These are phyloP conservation scores for Cygnus olor DNA, from an alignment of 2,797 vertebrate species.

Conservation along the genomic window DNA sequence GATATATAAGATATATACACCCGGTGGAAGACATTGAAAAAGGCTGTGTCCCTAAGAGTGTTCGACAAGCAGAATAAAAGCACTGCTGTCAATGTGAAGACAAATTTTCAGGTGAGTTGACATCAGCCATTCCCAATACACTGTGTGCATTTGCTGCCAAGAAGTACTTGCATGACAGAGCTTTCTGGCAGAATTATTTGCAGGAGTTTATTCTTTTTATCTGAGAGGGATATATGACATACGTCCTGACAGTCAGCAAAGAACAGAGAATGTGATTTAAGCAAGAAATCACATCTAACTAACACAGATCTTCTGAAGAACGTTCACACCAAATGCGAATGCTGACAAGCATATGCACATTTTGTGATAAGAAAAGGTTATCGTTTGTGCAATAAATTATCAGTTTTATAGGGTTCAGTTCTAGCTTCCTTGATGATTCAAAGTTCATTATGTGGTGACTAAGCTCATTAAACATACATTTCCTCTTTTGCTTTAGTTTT, in stretches of 20 bases:
- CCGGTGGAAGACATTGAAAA: not conserved
- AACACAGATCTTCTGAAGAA: not conserved
- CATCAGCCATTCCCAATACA: not conserved
- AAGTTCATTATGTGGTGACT: not conserved
- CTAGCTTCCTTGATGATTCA: not conserved
- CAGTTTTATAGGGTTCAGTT: not conserved
- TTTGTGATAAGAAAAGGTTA: not conserved
- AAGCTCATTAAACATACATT: not conserved
- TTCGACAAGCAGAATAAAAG: not conserved
- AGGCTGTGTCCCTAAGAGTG: not conserved
- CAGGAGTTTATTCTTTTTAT: not conserved
- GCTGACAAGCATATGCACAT: not conserved
- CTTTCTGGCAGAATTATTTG: not conserved
- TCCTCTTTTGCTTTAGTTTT: not conserved
- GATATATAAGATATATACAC: too few relatives aligned
- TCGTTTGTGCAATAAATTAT: not conserved
- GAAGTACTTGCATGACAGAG: not conserved
- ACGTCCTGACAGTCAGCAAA: not conserved
- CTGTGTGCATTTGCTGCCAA: not conserved
- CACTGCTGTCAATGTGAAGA: not conserved
- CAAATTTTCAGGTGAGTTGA: slow-evolving; percentile 23
- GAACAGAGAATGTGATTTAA: not conserved
- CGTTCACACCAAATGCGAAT: not conserved
- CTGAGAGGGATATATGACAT: not conserved
- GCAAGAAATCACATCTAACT: not conserved